These are phyloP conservation scores for Cerceris ruficornis DNA, from an alignment of 2,888 invertebrate genomes.

Conservation along the genomic window DNA sequence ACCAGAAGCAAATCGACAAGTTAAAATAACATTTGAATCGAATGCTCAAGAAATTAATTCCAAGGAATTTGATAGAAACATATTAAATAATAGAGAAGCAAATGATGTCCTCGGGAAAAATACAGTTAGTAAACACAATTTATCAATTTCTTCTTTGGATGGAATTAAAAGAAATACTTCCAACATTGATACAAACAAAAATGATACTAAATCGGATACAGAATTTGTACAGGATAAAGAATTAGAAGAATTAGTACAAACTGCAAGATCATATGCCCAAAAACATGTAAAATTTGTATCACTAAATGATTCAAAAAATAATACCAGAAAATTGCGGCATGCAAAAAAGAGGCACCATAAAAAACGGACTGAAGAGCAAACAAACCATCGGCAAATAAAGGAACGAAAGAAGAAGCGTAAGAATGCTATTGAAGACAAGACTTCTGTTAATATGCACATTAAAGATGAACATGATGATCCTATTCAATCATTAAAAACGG, in stretches of 20 bases:
- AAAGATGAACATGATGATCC: neutral
- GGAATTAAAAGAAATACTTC: neutral
- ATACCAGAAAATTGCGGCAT: constrained; percentile 63
- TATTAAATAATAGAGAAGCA: neutral
- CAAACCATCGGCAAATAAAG: constrained; percentile 20
- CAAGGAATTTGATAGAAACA: constrained; percentile 54
- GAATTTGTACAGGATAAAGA: constrained; percentile 8
- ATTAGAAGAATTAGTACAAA: constrained; percentile 40
- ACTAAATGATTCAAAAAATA: constrained; percentile 43
- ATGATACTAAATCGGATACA: neutral
- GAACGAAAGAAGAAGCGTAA: neutral
- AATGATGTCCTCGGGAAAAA: constrained; percentile 1
- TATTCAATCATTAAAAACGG: constrained; percentile 15
- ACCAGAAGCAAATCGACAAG: constrained; percentile 85
- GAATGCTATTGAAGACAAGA: neutral
- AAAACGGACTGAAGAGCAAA: constrained; percentile 59
- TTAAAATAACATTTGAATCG: constrained; percentile 85
- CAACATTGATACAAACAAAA: neutral
- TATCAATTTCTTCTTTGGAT: neutral
- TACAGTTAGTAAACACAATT: neutral
- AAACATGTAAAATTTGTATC: constrained; percentile 53
- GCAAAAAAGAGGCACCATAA: constrained; percentile 59
- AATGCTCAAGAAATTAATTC: constrained; percentile 82
- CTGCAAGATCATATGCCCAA: constrained; percentile 55
- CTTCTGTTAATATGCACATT: neutral